phyloP scores from a whole-genome alignment of 2,888 invertebrate genomes.

The Onchidella celtica region DNA sequence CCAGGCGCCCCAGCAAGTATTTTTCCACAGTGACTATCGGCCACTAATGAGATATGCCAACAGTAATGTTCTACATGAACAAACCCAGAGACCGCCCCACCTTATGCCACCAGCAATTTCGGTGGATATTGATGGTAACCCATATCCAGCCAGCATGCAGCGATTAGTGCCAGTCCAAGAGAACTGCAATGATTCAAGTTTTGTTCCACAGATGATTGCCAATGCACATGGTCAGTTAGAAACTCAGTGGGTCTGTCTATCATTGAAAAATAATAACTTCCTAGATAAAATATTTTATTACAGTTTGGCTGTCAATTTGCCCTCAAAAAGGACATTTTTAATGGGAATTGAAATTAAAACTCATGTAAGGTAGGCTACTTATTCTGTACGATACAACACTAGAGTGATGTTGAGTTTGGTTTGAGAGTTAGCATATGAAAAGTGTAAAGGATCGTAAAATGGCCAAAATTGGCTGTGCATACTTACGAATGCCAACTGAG shows the following conservation, averaged over 20 bases:
- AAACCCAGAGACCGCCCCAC: conserved; percentile 97
- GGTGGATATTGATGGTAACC: conserved; percentile 97
- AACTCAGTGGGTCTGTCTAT: not conserved
- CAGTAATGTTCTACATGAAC: conserved; percentile 95
- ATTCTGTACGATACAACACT: too few species aligned
- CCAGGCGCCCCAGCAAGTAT: conserved; percentile 93
- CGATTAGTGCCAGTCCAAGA: conserved; percentile 95
- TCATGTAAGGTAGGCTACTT: too few species aligned
- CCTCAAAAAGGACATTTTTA: too few species aligned
- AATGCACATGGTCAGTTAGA: conserved; percentile 69
- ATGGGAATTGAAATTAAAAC: too few species aligned
- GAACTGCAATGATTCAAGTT: conserved; percentile 74
- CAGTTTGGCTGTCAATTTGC: too few species aligned
- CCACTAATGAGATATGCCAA: conserved; percentile 91
- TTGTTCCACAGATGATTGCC: conserved; percentile 76
- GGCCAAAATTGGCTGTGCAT: too few species aligned
- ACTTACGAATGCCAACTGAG: too few species aligned
- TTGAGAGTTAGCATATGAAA: too few species aligned
- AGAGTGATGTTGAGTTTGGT: too few species aligned
- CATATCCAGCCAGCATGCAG: conserved; percentile 92
- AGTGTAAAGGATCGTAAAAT: too few species aligned
- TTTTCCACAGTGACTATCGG: conserved; percentile 98
- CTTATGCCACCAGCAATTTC: conserved; percentile 98
- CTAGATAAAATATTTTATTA: too few species aligned
- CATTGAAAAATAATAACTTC: not conserved